Conservation (phyloP, 2,113 vertebrate genomes). For the Gobio gobio region DNA sequence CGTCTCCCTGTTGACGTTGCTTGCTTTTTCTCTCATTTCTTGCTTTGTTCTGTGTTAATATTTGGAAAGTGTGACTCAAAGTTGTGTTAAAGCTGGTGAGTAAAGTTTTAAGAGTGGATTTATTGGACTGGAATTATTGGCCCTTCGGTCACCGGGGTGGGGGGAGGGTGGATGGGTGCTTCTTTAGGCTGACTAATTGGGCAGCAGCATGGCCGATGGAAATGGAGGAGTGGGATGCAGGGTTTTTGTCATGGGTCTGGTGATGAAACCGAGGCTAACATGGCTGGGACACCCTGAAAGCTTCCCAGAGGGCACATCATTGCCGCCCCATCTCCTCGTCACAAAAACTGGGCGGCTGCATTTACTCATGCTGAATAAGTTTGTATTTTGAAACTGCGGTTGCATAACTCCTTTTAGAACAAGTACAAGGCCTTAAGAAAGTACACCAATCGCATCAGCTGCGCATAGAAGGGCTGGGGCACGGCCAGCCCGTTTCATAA, state of each 20-base stretch:
- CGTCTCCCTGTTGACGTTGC: not conserved
- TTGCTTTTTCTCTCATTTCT: not conserved
- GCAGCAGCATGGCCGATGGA: conserved; percentile 39
- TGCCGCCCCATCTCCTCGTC: conserved; percentile 57
- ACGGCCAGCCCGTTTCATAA: conserved; percentile 45
- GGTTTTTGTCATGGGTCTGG: conserved; percentile 26
- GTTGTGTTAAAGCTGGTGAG: conserved; percentile 22
- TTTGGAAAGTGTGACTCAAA: conserved; percentile 53
- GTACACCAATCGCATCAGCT: conserved; percentile 12
- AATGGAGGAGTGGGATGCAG: conserved; percentile 1
- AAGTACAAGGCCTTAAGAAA: conserved; percentile 40
- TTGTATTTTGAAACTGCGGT: conserved; percentile 44
- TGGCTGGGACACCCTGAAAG: conserved; percentile 58
- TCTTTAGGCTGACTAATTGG: conserved; percentile 40
- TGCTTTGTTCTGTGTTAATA: conserved; percentile 7
- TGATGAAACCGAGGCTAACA: conserved; percentile 50
- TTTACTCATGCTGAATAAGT: conserved; percentile 60
- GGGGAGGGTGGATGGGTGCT: not conserved
- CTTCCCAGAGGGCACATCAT: conserved; percentile 52
- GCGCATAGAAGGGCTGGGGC: not conserved
- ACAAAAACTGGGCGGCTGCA: conserved; percentile 50
- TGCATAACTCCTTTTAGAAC: conserved; percentile 49
- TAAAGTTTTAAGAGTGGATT: conserved; percentile 53
- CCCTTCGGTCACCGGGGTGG: conserved; percentile 38
- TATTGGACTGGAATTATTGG: conserved; percentile 58